Percentiles rank a stretch among this genome's conserved stretches.
These are phyloP conservation scores for Bradypodion ventrale DNA, from an alignment of 2,797 vertebrate species.

Conservation along the genomic window DNA sequence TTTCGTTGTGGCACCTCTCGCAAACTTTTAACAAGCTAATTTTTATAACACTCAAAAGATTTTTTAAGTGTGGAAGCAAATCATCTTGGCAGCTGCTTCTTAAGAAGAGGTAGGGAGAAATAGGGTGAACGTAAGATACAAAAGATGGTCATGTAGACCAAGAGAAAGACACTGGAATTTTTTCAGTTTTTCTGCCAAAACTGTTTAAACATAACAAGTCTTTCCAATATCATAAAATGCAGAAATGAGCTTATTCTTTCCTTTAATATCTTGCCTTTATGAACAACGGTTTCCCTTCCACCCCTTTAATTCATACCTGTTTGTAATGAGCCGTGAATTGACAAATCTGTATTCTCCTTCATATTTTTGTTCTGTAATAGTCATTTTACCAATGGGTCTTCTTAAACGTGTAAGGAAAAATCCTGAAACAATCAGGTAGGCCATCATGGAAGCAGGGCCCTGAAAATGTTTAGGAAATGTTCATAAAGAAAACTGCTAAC, in stretches of 20 bases:
- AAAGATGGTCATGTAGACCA: neutral
- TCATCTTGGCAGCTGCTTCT: neutral
- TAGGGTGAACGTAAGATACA: neutral
- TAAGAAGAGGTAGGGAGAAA: neutral
- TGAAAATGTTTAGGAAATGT: conserved; percentile 61
- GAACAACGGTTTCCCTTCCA: neutral
- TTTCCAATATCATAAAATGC: neutral
- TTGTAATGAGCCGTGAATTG: conserved; percentile 97
- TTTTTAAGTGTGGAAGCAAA: neutral
- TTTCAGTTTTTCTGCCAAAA: neutral
- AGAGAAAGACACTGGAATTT: neutral
- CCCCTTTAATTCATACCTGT: conserved; percentile 79
- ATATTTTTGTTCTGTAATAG: conserved; percentile 90
- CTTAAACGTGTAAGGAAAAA: conserved; percentile 92
- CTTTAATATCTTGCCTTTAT: neutral
- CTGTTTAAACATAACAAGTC: neutral
- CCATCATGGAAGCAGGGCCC: conserved; percentile 94
- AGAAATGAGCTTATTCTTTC: neutral
- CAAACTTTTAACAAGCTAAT: neutral
- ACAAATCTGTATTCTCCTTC: conserved; percentile 97
- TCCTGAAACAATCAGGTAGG: conserved; percentile 93
- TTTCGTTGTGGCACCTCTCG: neutral
- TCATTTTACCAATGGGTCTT: conserved; percentile 98
- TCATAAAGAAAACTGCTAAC: neutral
- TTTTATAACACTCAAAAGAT: neutral